A percentile compares a stretch with the other conserved stretches of the same genome.
Conservation (phyloP, 2,797 vertebrate species). For the Sebastes itinus region DNA sequence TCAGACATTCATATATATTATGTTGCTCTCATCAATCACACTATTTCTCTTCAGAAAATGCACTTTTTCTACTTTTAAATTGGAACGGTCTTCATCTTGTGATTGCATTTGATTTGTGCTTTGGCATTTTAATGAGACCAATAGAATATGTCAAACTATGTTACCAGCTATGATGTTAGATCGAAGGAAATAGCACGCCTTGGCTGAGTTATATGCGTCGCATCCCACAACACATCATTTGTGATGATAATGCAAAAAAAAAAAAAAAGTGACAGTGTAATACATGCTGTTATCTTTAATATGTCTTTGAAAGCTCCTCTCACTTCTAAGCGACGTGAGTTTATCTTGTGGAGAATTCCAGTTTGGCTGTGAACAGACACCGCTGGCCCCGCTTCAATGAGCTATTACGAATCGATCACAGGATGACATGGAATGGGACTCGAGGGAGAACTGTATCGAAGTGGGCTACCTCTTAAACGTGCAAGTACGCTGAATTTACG, state of each 20-base stretch:
- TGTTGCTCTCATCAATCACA: background rate
- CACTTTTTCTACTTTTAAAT: background rate
- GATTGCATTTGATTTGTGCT: background rate
- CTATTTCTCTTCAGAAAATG: conserved; percentile 2
- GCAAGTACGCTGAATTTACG: conserved; percentile 11
- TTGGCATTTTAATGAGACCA: background rate
- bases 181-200: background rate
- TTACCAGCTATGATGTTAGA: background rate
- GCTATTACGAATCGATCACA: conserved; percentile 70
- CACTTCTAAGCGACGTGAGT: conserved; percentile 32
- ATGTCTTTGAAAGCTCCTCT: conserved; percentile 52
- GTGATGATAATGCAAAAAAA: conserved; percentile 35
- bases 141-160: background rate
- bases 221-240: conserved; percentile 24
- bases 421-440: conserved; percentile 53
- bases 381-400: conserved; percentile 59
- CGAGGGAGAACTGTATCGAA: conserved; percentile 32
- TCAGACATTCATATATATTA: background rate
- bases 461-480: conserved; percentile 35
- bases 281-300: conserved; percentile 43
- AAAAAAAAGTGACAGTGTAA: conserved; percentile 46
- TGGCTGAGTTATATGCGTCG: background rate
- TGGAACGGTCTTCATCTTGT: background rate
- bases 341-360: conserved; percentile 65
- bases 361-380: conserved; percentile 56